phyloP scores from a whole-genome alignment of 2,888 invertebrate species.

The Acholoe squamosa region DNA sequence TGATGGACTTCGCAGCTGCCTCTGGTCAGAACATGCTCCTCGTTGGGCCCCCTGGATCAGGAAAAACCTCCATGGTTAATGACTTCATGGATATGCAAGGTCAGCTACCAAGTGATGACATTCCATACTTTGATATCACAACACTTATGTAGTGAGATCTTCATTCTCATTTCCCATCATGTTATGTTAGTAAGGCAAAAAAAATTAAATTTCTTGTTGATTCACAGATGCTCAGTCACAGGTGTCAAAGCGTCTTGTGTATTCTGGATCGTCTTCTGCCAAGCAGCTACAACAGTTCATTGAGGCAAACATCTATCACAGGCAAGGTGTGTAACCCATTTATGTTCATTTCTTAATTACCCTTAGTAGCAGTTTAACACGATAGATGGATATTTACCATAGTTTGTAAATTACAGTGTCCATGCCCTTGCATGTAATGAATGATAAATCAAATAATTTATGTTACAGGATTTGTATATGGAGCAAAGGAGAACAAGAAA shows the following conservation, averaged over 20 bases:
- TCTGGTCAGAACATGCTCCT: constrained; percentile 82
- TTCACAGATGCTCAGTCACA: constrained; percentile 68
- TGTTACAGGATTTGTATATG: constrained; percentile 82
- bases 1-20: constrained; percentile 82
- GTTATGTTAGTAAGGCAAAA: no score
- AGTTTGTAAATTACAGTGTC: no score
- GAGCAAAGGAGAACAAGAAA: constrained; percentile 82
- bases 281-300: constrained; percentile 82
- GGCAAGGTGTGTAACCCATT: constrained; percentile 76
- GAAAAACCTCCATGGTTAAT: constrained; percentile 82
- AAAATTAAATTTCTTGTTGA: no score
- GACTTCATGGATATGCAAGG: constrained; percentile 82
- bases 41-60: constrained; percentile 82
- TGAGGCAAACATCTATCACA: constrained; percentile 82
- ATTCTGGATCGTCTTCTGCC: constrained; percentile 81
- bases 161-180: no score
- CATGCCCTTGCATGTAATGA: no score
- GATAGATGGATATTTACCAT: no score
- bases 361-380: no score
- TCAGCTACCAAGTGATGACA: constrained; percentile 66
- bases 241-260: constrained; percentile 81
- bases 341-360: no score
- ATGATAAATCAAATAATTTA: no score
- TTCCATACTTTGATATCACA: background rate
- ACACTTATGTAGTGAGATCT: background rate